Percentiles rank a stretch among this genome's conserved stretches.
These are phyloP conservation scores for Synergus umbraculus DNA, from an alignment of 2,888 invertebrate genomes.

Conservation along the genomic window DNA sequence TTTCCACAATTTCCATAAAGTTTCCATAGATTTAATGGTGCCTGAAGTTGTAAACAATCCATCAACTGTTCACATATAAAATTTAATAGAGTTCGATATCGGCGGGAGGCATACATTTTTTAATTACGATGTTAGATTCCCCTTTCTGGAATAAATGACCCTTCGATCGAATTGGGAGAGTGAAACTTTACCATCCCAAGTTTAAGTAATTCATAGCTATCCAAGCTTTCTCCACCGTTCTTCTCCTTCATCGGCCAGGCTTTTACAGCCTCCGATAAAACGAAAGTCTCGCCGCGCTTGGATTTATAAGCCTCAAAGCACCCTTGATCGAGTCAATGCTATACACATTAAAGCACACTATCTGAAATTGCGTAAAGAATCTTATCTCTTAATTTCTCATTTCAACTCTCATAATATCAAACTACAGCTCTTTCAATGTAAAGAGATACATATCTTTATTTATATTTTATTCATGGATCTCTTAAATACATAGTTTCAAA, in stretches of 20 bases:
- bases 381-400: neutral
- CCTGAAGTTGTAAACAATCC: neutral
- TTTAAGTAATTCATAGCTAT: constrained; percentile 36
- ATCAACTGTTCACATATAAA: neutral
- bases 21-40: neutral
- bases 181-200: constrained; percentile 24
- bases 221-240: constrained; percentile 25
- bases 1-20: neutral
- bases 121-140: constrained; percentile 12
- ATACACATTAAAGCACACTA: constrained; percentile 23
- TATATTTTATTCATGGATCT: neutral
- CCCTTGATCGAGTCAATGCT: constrained; percentile 31
- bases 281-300: constrained; percentile 13
- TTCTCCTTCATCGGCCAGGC: neutral
- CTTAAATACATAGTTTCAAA: no score
- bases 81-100: neutral
- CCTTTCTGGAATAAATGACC: constrained; percentile 5
- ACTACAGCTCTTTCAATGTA: neutral
- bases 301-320: constrained; percentile 30
- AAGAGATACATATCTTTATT: neutral
- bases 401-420: neutral
- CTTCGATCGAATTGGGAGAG: constrained; percentile 17
- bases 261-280: constrained; percentile 40
- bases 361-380: constrained; percentile 12
- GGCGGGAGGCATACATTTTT: neutral